Evolutionary conservation across 2,797 vertebrate genomes (phyloP).

Genomic region (Crotalus adamanteus): DNA sequence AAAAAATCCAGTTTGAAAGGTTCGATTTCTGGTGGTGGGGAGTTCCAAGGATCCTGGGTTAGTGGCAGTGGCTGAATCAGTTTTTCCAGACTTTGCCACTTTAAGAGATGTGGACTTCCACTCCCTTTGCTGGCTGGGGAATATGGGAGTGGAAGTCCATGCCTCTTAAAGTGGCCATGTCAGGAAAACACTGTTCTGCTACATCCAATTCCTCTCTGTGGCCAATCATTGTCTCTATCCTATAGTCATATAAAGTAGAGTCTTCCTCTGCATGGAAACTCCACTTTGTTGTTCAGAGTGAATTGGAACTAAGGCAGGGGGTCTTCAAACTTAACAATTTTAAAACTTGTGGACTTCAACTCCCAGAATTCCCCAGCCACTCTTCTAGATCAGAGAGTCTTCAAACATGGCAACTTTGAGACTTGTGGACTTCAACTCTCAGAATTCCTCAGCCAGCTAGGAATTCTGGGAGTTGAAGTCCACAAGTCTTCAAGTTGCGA

Average conservation of each 20-base stretch:
- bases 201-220: background rate
- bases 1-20: background rate
- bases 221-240: background rate
- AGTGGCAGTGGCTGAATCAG: background rate
- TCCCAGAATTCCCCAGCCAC: too few relatives aligned
- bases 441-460: too few relatives aligned
- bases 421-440: too few relatives aligned
- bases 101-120: background rate
- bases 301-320: background rate
- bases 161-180: background rate
- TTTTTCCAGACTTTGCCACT: background rate
- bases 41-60: background rate
- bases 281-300: background rate
- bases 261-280: background rate
- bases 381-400: too few relatives aligned
- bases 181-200: background rate
- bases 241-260: background rate
- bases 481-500: too few relatives aligned
- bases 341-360: too few relatives aligned
- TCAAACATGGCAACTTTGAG: too few relatives aligned
- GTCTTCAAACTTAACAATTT: too few relatives aligned
- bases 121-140: background rate
- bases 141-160: background rate
- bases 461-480: too few relatives aligned
- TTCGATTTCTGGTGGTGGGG: background rate